phyloP scores from a whole-genome alignment of 2,888 invertebrate species.

The Chorisops tibialis region DNA sequence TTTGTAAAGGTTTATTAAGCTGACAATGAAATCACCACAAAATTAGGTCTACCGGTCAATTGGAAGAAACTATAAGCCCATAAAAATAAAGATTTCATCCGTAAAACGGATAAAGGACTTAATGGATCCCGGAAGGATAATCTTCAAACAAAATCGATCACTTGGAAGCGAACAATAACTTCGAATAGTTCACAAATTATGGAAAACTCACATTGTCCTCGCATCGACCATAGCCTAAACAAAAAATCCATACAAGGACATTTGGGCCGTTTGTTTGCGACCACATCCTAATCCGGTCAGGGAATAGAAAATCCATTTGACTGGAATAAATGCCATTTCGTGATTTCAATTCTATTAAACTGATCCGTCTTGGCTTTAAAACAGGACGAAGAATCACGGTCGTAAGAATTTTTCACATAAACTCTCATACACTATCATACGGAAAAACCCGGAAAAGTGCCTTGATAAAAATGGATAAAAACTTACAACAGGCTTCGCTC shows the following conservation, averaged over 20 bases:
- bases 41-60: no score
- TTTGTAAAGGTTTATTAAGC: no score
- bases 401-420: not conserved
- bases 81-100: no score
- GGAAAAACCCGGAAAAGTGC: not conserved
- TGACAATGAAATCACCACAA: no score
- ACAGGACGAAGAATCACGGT: not conserved
- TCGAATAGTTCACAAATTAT: constrained; percentile 18
- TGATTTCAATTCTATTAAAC: constrained; percentile 15
- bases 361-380: not conserved
- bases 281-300: constrained; percentile 8
- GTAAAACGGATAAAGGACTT: not conserved
- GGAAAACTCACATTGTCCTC: constrained; percentile 14
- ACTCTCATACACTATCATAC: no score
- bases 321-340: constrained; percentile 20
- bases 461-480: not conserved
- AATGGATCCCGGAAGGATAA: constrained; percentile 12
- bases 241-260: not conserved
- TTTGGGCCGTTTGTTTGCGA: not conserved
- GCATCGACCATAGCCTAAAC: not conserved
- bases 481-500: not conserved
- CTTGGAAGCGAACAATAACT: constrained; percentile 6
- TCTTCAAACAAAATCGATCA: constrained; percentile 12
- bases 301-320: constrained; percentile 12
- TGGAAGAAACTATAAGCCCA: no score